phyloP scores from a whole-genome alignment of 2,797 vertebrate species.

The Melanotaenia maccullochi region DNA sequence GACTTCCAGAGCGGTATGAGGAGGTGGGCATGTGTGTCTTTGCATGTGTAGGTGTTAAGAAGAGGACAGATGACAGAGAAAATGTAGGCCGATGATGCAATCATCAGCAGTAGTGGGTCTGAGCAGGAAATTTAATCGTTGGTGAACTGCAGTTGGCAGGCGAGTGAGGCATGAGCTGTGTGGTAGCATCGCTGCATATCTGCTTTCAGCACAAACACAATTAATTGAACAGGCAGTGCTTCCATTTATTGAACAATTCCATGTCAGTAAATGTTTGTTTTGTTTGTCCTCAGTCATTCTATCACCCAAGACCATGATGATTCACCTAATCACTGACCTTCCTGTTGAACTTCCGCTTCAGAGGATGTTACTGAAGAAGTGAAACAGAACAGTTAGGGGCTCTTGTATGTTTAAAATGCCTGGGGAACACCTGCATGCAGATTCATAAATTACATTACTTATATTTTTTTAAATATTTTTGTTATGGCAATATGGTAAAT shows the following conservation, averaged over 20 bases:
- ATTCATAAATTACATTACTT: neutral
- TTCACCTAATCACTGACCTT: neutral
- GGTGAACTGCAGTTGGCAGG: constrained; percentile 16
- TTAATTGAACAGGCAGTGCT: constrained; percentile 4
- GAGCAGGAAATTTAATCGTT: constrained; percentile 60
- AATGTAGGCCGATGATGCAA: constrained; percentile 54
- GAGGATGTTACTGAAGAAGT: neutral
- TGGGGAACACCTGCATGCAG: neutral
- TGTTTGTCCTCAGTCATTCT: neutral
- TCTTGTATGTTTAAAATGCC: neutral
- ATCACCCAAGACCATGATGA: neutral
- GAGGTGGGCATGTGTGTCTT: constrained; percentile 34
- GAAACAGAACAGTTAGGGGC: neutral
- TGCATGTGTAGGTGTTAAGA: constrained; percentile 47
- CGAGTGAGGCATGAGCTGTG: neutral
- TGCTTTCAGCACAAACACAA: constrained; percentile 31
- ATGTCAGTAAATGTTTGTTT: constrained; percentile 15
- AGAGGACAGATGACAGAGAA: constrained; percentile 52
- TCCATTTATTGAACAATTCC: neutral
- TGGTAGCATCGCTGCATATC: neutral
- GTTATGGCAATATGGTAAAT: too few relatives aligned
- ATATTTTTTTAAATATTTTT: neutral
- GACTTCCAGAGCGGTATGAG: constrained; percentile 36
- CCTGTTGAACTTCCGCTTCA: constrained; percentile 1
- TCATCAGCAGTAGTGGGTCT: constrained; percentile 33